Conservation (phyloP, 2,113 vertebrate genomes). For the Patagioenas fasciata region DNA sequence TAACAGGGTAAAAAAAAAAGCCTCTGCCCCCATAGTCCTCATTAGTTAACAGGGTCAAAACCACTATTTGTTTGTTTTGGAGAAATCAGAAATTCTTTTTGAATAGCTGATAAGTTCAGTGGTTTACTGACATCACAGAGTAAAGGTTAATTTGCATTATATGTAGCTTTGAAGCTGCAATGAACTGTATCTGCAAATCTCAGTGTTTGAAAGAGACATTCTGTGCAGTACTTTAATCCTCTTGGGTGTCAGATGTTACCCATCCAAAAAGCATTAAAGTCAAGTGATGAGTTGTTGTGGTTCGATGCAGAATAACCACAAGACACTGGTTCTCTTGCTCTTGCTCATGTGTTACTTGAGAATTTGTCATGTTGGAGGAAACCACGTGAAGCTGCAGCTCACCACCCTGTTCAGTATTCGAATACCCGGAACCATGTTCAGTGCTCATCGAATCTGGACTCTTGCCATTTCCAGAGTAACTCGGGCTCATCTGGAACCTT, state of each 20-base stretch:
- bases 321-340: background rate
- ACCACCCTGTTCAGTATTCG: background rate
- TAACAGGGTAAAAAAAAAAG: background rate
- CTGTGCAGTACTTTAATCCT: background rate
- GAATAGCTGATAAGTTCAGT: background rate
- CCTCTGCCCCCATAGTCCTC: background rate
- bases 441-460: background rate
- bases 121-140: background rate
- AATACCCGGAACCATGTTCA: background rate
- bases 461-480: background rate
- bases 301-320: background rate
- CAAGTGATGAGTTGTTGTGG: background rate
- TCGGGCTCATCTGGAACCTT: background rate
- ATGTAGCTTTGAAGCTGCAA: background rate
- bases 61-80: background rate
- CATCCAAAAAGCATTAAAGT: slow-evolving; percentile 8
- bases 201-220: background rate
- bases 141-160: background rate
- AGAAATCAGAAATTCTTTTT: background rate
- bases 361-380: background rate
- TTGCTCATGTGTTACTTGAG: background rate
- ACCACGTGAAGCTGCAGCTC: background rate
- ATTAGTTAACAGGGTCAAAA: background rate
- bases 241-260: background rate
- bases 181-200: background rate